Conservation (phyloP, 2,113 vertebrate genomes). For the Elaphurus davidianus region DNA sequence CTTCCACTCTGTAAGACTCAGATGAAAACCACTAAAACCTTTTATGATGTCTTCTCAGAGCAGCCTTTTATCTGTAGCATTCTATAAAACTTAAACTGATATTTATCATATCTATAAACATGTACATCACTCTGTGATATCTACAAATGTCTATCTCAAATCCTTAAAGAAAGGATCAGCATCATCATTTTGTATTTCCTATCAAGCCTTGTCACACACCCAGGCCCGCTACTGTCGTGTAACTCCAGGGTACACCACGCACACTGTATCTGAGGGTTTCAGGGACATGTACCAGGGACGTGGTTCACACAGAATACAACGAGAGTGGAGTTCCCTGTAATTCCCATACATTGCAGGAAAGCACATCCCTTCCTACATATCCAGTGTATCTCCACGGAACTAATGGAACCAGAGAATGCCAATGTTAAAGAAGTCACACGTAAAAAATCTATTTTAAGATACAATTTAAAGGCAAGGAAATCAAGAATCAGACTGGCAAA, state of each 20-base stretch:
- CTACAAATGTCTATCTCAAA: not conserved
- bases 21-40: not conserved
- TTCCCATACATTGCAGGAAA: not conserved
- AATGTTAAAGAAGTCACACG: not conserved
- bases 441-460: not conserved
- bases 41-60: not conserved
- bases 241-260: not conserved
- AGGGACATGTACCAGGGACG: not conserved
- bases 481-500: not conserved
- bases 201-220: not conserved
- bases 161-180: not conserved
- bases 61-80: not conserved
- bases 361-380: not conserved
- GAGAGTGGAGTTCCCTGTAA: not conserved
- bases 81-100: not conserved
- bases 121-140: not conserved
- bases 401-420: not conserved
- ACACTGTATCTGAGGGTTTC: not conserved
- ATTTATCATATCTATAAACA: not conserved
- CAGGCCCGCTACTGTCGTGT: not conserved
- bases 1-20: not conserved
- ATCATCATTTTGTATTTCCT: not conserved
- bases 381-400: not conserved
- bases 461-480: not conserved
- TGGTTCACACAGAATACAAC: not conserved